Base-by-base conservation (phyloP, 2,797 vertebrate genomes). In the Loriculus beryllinus region DNA sequence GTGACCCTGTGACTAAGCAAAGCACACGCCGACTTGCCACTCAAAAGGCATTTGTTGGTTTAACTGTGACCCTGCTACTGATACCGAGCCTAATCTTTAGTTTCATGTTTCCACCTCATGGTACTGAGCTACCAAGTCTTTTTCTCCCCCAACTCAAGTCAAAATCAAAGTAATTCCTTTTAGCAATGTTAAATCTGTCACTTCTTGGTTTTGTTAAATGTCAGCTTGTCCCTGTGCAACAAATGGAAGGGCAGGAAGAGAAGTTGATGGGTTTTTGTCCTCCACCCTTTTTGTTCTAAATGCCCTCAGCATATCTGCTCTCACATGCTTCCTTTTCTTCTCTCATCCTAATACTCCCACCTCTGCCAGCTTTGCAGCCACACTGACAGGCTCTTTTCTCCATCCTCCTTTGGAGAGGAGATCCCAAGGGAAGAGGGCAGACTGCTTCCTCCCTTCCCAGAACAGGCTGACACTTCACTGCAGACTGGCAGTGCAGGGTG, bases 401-500 rank as follows among this genome's bases (percentile, higher is more conserved):
- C 2, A 2, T 43, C 10, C 14, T n/a, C 14, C 63, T 71, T 78
- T 4, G 6, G 18, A 72, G 31, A 76, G 11, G n/a, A 54, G 49
- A 52, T 78, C 54, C 49, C 40, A 28, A 14, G 37, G 9, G 16
- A 92, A 57, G 42, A 51, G 37, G 45, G 19, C 0, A 45, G 25
- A 56, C 17, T 4, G 7, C 35, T 26, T 8, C n/a, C 5, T 12
- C 18, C 52, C 39, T 76, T 62, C 39, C 28, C 6, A 2, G 33
- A 6, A 3, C 0, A 5, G 57, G 42, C n/a, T n/a, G 54, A 49
- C 13, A 2, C 29, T n/a, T 62, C 26, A 17, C 13, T 0, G 2
- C n/a, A 57, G 56, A 43, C 4, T 2, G 5, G 25, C 2, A 67
- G 48, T 6, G 2, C 56, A 47, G 16, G 18, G 37, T 31, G 42